Percentiles rank a stretch among this genome's conserved stretches.
Conservation (phyloP, 1,140 invertebrate species). For the Nephila pilipes region DNA sequence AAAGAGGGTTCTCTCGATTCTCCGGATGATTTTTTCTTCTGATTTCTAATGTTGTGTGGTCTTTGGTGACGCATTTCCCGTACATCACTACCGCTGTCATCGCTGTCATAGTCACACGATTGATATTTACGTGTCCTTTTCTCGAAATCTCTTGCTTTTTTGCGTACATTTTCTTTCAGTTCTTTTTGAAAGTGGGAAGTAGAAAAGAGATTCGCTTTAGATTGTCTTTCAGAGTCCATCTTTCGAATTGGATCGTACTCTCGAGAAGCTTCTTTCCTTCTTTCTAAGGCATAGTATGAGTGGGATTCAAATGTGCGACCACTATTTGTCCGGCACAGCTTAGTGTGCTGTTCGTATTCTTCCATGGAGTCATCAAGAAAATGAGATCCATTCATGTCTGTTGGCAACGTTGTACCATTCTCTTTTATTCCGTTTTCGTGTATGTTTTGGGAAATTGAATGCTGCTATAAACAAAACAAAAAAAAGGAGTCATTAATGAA, state of each 20-base stretch:
- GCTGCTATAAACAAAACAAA: slow-evolving; percentile 26
- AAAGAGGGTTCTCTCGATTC: slow-evolving; percentile 56
- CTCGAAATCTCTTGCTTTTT: slow-evolving; percentile 71
- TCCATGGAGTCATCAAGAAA: slow-evolving; percentile 49
- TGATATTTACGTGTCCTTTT: slow-evolving; percentile 58
- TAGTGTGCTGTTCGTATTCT: slow-evolving; percentile 68
- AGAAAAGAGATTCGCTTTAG: slow-evolving; percentile 41
- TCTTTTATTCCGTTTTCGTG: slow-evolving; percentile 1
- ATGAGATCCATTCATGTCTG: background rate
- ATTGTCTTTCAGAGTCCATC: background rate
- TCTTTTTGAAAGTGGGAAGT: slow-evolving; percentile 58
- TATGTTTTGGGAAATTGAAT: background rate
- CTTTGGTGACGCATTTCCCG: slow-evolving; percentile 43
- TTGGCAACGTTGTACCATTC: background rate
- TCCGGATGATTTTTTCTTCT: slow-evolving; percentile 13
- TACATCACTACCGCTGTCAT: slow-evolving; percentile 55
- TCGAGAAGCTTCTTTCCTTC: slow-evolving; percentile 50
- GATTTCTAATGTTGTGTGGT: slow-evolving; percentile 12
- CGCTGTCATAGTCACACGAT: slow-evolving; percentile 60
- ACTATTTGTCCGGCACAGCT: slow-evolving; percentile 66
- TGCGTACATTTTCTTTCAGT: slow-evolving; percentile 68
- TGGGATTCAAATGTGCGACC: slow-evolving; percentile 74
- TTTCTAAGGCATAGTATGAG: slow-evolving; percentile 72
- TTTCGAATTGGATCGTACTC: slow-evolving; percentile 31
- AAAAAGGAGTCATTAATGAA: too few species aligned